Percentiles rank a stretch among this genome's conserved stretches.
These are phyloP conservation scores for Lichenostomus cassidix DNA, from an alignment of 2,113 vertebrate species.

Conservation along the genomic window DNA sequence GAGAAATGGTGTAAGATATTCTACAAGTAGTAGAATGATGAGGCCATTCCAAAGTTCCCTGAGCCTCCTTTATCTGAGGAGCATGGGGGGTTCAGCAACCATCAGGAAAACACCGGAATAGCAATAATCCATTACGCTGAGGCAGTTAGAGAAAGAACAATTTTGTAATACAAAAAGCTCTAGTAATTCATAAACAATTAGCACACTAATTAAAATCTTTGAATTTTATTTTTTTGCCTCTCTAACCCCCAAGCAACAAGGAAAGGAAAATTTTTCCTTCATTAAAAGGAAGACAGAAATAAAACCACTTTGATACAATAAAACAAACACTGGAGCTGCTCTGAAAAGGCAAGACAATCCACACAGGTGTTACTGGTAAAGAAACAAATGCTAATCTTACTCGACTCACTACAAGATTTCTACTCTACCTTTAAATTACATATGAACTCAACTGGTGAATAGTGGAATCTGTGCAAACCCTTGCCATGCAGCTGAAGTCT, in stretches of 20 bases:
- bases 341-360: background rate
- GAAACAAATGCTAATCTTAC: background rate
- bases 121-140: background rate
- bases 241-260: background rate
- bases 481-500: background rate
- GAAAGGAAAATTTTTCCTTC: background rate
- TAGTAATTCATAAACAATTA: background rate
- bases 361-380: background rate
- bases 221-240: background rate
- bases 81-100: fast-evolving
- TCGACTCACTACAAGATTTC: background rate
- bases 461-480: background rate
- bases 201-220: background rate
- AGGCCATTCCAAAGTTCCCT: background rate
- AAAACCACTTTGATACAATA: background rate
- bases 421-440: background rate
- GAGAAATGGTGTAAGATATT: background rate
- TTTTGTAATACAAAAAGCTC: background rate
- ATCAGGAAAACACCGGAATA: background rate
- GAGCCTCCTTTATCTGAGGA: background rate
- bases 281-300: background rate
- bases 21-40: background rate
- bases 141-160: background rate
- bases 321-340: background rate
- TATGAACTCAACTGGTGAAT: background rate